Evolutionary conservation across 2,797 vertebrate genomes (phyloP), one percentile per base, ranked within the genome.

Genomic region (Streptopelia turtur): DNA sequence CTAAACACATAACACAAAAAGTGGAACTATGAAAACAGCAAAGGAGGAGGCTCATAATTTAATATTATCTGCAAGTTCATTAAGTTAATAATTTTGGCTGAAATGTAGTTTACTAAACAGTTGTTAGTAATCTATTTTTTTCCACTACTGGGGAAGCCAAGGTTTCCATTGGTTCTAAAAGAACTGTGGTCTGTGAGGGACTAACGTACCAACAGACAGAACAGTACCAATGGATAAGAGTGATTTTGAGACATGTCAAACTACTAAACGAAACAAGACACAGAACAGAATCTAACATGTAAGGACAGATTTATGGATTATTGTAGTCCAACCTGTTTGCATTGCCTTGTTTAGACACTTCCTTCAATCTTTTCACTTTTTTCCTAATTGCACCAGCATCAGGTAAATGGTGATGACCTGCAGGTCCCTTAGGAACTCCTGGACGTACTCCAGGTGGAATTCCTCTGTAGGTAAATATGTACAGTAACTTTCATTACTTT

Each of bases 351-450:
- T 96, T 98, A 95, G 98, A 98, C 91, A 98, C 96, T 30, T 98
- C 97, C 96, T 99, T 98, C 97, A 98, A 97, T 97, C 98, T 98
- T 96, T 98, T 98, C 91, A 98, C 97, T 97, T 99, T 98, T 97
- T 98, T 98, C 96, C 97, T 99, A 96, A 99, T 89, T 87, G 96
- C 95, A 94, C 97, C 97, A 84, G 97, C 95, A 97, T 98, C 98
- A 18, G 98, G 95, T 52, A 96, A 95, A 91, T 95, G 94, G 78
- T 96, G 96, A 95, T 84, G 97, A 86, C 87, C 97, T 81, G 96
- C 89, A 30, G 98, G 96, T 55, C 98, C 98, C 55, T 98, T 98
- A 96, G 97, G 96, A 91, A 98, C 95, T 94, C 98, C 98, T 60
- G 98, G 97, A 94, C 96, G 97, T 94, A 97, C 87, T 96, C 98